A percentile compares a stretch with the other conserved stretches of the same genome.
phyloP scores from a whole-genome alignment of 2,797 vertebrate genomes.

The Lithobates pipiens region DNA sequence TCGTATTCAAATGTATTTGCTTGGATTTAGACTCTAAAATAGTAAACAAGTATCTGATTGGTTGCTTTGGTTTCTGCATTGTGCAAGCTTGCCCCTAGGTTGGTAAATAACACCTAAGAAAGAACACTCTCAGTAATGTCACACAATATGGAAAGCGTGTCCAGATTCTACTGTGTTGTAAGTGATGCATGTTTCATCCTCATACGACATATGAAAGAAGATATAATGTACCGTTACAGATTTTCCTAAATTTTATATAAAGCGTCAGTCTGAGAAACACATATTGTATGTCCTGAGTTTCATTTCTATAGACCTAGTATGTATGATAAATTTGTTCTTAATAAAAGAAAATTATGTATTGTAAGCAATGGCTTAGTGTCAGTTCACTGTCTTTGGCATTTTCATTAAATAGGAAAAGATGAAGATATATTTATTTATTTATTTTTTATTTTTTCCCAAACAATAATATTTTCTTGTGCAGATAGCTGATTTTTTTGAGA shows the following conservation, averaged over 20 bases:
- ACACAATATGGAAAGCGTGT: conserved; percentile 66
- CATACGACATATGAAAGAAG: conserved; percentile 71
- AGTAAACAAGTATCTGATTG: not conserved
- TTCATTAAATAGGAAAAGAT: no score
- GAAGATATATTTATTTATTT: no score
- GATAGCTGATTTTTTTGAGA: no score
- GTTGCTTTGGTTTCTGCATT: not conserved
- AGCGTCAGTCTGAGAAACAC: conserved; percentile 73
- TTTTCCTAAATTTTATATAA: conserved; percentile 76
- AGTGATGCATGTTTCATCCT: conserved; percentile 74
- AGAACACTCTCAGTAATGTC: conserved; percentile 63
- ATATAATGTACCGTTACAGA: conserved; percentile 50
- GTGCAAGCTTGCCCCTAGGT: not conserved
- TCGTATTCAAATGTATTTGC: no score
- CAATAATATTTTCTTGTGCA: no score
- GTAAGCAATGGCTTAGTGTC: conserved; percentile 69
- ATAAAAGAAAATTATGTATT: conserved; percentile 68
- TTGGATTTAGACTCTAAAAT: no score
- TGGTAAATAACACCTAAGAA: conserved; percentile 55
- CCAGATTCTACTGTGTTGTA: conserved; percentile 71
- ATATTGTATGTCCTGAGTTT: conserved; percentile 80
- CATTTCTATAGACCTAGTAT: conserved; percentile 83
- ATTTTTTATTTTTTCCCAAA: no score
- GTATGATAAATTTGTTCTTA: conserved; percentile 77
- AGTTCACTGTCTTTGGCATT: conserved; percentile 48